Percentiles rank a stretch among this genome's conserved stretches.
Evolutionary conservation across 2,113 vertebrate species (phyloP).

Genomic region (Barbus barbus): DNA sequence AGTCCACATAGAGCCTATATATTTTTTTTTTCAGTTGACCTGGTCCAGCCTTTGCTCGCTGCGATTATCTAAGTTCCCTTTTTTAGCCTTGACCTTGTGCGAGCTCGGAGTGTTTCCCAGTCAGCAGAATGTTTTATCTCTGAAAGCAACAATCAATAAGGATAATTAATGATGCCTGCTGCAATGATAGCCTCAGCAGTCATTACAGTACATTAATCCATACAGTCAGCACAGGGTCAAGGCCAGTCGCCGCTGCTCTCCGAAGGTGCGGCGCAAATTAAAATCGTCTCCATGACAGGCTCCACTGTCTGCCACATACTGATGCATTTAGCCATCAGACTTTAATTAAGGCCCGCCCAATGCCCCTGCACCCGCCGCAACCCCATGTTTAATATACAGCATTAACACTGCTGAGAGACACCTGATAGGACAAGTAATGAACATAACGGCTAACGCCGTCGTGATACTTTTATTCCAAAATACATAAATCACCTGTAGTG

Average conservation of each 20-base stretch:
- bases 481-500: constrained; percentile 71
- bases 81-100: constrained; percentile 97
- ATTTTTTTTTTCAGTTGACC: constrained; percentile 53
- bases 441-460: constrained; percentile 65
- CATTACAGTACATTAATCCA: constrained; percentile 99
- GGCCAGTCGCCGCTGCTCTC: constrained; percentile 94
- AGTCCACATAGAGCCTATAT: constrained; percentile 48
- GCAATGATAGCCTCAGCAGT: constrained; percentile 99
- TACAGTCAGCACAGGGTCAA: constrained; percentile 97
- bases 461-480: constrained; percentile 54
- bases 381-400: constrained; percentile 77
- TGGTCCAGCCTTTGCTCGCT: constrained; percentile 56
- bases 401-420: constrained; percentile 62
- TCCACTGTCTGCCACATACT: constrained; percentile 75
- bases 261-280: constrained; percentile 93
- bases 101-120: constrained; percentile 95
- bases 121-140: constrained; percentile 99
- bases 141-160: constrained; percentile 99
- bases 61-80: constrained; percentile 88
- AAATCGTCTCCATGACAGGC: constrained; percentile 94
- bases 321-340: constrained; percentile 68
- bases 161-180: constrained; percentile 99
- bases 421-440: constrained; percentile 75
- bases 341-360: constrained; percentile 76
- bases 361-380: constrained; percentile 47